Percentiles rank a stretch among this genome's conserved stretches.
These are phyloP conservation scores for Asteroscopus sphinx DNA, from an alignment of 2,888 invertebrate species.

Conservation along the genomic window DNA sequence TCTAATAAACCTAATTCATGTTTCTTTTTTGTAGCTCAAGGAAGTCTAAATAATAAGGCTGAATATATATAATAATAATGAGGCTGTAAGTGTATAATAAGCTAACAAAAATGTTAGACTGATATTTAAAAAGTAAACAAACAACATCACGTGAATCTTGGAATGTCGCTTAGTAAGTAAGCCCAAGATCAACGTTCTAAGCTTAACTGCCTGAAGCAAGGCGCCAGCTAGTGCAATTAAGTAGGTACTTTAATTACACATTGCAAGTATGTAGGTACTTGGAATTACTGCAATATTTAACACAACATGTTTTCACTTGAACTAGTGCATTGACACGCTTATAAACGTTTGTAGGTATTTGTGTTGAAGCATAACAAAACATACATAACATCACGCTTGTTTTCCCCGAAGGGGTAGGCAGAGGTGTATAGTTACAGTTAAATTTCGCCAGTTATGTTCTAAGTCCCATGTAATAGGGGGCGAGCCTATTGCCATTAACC, in stretches of 20 bases:
- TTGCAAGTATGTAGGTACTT: constrained; percentile 5
- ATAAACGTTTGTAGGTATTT: not conserved
- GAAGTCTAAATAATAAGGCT: constrained; percentile 3
- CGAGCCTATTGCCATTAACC: too few species aligned
- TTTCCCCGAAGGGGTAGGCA: too few species aligned
- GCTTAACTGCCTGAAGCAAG: constrained; percentile 11
- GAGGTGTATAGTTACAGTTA: too few species aligned
- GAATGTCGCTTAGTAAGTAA: constrained; percentile 31
- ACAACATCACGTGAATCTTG: constrained; percentile 17
- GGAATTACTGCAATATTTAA: not conserved
- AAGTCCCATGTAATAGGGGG: too few species aligned
- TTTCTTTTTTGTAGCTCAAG: constrained; percentile 11
- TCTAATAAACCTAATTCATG: not conserved
- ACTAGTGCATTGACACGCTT: constrained; percentile 3
- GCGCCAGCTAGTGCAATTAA: constrained; percentile 19
- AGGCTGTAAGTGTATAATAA: too few species aligned
- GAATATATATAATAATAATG: too few species aligned
- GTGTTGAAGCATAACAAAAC: too few species aligned
- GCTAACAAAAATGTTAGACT: constrained; percentile 4
- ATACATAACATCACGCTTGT: too few species aligned
- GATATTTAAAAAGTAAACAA: constrained; percentile 13
- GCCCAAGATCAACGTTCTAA: constrained; percentile 8
- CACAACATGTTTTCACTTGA: constrained; percentile 12
- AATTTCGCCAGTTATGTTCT: too few species aligned
- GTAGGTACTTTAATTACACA: constrained; percentile 13